Evolutionary conservation across 2,888 invertebrate genomes (phyloP), one percentile per base, ranked within the genome.

Genomic region (Rugalucina vietnamica): DNA sequence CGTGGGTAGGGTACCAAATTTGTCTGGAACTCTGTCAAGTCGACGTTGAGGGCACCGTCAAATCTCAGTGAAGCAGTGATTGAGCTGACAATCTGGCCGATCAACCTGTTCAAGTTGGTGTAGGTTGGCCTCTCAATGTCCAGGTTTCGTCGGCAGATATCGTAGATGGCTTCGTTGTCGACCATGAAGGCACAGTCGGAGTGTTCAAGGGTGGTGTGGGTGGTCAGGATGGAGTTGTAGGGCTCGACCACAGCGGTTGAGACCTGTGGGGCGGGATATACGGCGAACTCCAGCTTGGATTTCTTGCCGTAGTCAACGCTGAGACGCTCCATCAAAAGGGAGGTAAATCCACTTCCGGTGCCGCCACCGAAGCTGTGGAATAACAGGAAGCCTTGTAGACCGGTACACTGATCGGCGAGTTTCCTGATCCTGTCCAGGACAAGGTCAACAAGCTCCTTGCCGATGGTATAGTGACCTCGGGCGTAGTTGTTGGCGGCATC

Each of bases 401-500:
- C 94, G 8, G 93, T 93, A 84, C 94, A 94, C 79, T 93, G 93
- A 72, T 94, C 93, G 69, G 94, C 92, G 79, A 96, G 95, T 75
- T 96, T 94, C 36, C 94, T 91, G 86, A 94, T 92, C 71, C 93
- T 84, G 90, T 94, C 94, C 49, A 94, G 89, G 12, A 94, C 96
- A 2, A 97, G 90, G 87, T 97, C 97, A n/a, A 97, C 96, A 95
- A 97, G 96, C 94, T 97, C 97, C 73, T 96, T 95, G 0, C 98
- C 99, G 94, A 99, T 98, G 90, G 98, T 99, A 96, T 99, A 99
- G 96, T 99, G 99, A 87, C 99, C 99, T 93, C 99, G 97, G 84
- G 99, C 99, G 91, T 99, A 99, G 96, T 99, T 99, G 96, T 99
- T 99, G 91, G 99, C 99, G 73, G 99, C 98, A 95, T 98, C 98